Base-by-base conservation (phyloP, 2,113 vertebrate genomes). In the Kobus ellipsiprymnus region DNA sequence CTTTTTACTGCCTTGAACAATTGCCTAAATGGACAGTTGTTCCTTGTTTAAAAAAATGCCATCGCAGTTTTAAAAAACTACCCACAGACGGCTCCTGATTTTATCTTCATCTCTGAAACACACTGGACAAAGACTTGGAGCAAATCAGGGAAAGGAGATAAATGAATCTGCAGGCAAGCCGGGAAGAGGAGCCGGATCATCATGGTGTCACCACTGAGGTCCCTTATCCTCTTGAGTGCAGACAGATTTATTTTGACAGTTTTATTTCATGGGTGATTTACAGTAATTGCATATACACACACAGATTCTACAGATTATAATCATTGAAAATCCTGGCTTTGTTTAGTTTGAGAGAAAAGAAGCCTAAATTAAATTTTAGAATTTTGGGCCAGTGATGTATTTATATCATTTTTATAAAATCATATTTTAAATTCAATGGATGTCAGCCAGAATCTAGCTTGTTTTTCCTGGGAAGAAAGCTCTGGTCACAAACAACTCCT, bases 391-490 rank as follows among this genome's bases (percentile, higher is more conserved):
- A 81, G 16, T 44, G 48, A 23, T 29, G 3, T 59, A n/a, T 36
- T 44, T 46, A 44, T 81, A 62, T 52, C 36, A 93, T 84, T 85
- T 95, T 95, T 95, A 48, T 64, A 85, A 95, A 74, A 67, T 80
- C 4, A 30, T n/a, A 21, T 95, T 96, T 93, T 90, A 81, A 98
- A 60, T 81, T 36, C 14, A 78, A 27, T 40, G 6, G 6, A 54
- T 95, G 33, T 91, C 54, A 95, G 54, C 74, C 62, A 90, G 54
- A 46, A 67, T 67, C 25, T 77, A 17, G 21, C 44, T 67, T 44
- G 17, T 96, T 93, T 91, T 77, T 0, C 25, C 40, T 52, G 40
- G 16, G 13, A 86, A 74, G 64, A 87, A 92, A 84, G 15, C 21
- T 74, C 44, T 94, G 81, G n/a, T 40, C 60, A 85, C 33, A 64